A percentile compares a stretch with the other conserved stretches of the same genome.
Conservation (phyloP, 1,140 invertebrate species). For the Heliothis virescens region DNA sequence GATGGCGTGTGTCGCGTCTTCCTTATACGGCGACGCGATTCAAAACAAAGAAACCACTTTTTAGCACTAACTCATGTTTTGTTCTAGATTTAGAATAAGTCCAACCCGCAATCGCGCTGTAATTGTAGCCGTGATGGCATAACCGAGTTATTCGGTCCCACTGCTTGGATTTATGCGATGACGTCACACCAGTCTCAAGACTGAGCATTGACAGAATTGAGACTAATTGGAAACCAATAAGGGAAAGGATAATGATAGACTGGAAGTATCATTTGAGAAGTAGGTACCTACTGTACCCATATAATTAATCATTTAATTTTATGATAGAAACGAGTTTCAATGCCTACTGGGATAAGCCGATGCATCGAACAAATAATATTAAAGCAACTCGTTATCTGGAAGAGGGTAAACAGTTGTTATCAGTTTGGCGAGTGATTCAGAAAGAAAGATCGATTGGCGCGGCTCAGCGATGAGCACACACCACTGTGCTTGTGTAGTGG, state of each 20-base stretch:
- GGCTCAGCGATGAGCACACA: neutral
- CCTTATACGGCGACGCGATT: slow-evolving; percentile 68
- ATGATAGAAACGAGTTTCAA: neutral
- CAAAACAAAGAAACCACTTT: slow-evolving; percentile 48
- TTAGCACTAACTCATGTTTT: slow-evolving; percentile 35
- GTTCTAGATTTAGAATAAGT: slow-evolving; percentile 45
- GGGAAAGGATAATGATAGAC: slow-evolving; percentile 42
- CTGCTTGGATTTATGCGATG: slow-evolving; percentile 45
- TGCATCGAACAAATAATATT: slow-evolving; percentile 1
- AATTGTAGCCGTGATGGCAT: slow-evolving; percentile 45
- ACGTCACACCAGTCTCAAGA: slow-evolving; percentile 44
- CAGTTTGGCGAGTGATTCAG: slow-evolving; percentile 16
- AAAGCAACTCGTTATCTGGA: neutral
- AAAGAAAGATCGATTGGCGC: neutral
- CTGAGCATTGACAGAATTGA: slow-evolving; percentile 33
- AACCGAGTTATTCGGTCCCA: slow-evolving; percentile 44
- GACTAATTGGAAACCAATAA: slow-evolving; percentile 53
- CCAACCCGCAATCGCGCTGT: slow-evolving; percentile 15
- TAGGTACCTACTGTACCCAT: neutral
- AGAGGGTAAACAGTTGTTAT: slow-evolving; percentile 7
- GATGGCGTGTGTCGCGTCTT: slow-evolving; percentile 78
- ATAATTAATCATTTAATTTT: neutral
- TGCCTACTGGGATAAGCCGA: neutral
- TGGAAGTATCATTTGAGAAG: neutral
- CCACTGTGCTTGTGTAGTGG: neutral